phyloP scores from a whole-genome alignment of 30 jellyfish, hydroid and myxozoan species.

The Cassiopea xamachana region DNA sequence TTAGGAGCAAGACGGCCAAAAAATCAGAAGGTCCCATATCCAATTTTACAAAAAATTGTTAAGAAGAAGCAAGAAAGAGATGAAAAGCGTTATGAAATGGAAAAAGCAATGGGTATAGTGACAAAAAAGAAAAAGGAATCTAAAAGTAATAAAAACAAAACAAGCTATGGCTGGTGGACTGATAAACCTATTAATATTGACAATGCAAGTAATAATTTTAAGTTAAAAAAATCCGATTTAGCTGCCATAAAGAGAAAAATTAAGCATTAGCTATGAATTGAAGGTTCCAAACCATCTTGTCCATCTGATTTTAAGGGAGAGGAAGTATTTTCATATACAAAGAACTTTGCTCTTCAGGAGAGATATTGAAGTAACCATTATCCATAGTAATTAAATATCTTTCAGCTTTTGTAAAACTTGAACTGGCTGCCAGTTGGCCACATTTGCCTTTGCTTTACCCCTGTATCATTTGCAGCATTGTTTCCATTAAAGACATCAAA shows the following conservation, averaged over 20 bases:
- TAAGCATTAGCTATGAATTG: neutral
- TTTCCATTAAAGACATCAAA: too few relatives aligned
- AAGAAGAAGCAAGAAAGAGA: conserved; percentile 56
- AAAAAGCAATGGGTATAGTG: conserved; percentile 79
- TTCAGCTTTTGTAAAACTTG: too few relatives aligned
- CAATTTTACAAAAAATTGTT: conserved; percentile 54
- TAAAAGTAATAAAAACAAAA: conserved; percentile 18
- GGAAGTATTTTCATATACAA: too few relatives aligned
- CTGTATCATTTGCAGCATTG: too few relatives aligned
- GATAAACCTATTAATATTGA: conserved; percentile 54
- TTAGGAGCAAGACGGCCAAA: conserved; percentile 82
- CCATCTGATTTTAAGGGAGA: too few relatives aligned
- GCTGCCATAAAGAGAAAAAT: conserved; percentile 14
- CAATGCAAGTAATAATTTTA: conserved; percentile 42
- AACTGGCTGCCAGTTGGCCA: too few relatives aligned
- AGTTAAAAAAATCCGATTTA: conserved; percentile 36
- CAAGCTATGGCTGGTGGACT: conserved; percentile 76
- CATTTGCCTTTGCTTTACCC: too few relatives aligned
- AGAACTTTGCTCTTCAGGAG: too few relatives aligned
- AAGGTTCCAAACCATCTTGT: neutral
- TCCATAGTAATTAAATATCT: too few relatives aligned
- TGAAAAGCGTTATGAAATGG: conserved; percentile 55
- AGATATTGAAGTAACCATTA: too few relatives aligned
- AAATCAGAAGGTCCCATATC: conserved; percentile 82
- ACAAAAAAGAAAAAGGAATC: conserved; percentile 68